Conservation (phyloP, 2,888 invertebrate genomes). For the Ornithoptera alexandrae region DNA sequence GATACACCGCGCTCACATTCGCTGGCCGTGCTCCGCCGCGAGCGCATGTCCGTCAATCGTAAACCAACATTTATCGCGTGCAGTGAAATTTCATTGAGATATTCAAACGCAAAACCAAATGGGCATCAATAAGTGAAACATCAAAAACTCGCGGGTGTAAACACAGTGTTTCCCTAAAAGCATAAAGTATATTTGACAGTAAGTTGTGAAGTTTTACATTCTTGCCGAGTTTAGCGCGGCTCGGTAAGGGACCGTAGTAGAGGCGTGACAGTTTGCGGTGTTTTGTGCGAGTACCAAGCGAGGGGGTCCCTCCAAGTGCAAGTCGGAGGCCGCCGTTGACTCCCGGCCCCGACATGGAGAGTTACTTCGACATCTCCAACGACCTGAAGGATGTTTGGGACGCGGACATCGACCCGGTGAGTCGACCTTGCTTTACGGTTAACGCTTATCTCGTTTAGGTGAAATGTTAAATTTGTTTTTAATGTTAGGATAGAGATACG, state of each 20-base stretch:
- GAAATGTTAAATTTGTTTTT: constrained; percentile 33
- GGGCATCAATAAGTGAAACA: constrained; percentile 70
- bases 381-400: constrained; percentile 91
- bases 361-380: constrained; percentile 87
- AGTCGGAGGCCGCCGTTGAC: constrained; percentile 61
- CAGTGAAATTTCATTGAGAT: constrained; percentile 68
- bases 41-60: constrained; percentile 40
- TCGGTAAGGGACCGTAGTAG: constrained; percentile 52
- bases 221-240: constrained; percentile 55
- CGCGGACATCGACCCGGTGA: constrained; percentile 90
- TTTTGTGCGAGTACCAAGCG: constrained; percentile 55
- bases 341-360: constrained; percentile 82
- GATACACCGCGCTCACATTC: constrained; percentile 54
- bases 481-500: constrained; percentile 9
- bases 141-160: constrained; percentile 55
- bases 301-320: constrained; percentile 52
- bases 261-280: constrained; percentile 66
- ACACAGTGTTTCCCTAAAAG: constrained; percentile 60
- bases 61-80: constrained; percentile 58
- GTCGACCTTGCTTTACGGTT: constrained; percentile 65
- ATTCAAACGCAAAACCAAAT: constrained; percentile 68
- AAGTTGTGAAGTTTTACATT: constrained; percentile 47
- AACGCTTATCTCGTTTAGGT: constrained; percentile 50
- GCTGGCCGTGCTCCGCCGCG: constrained; percentile 63
- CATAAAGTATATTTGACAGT: constrained; percentile 44